phyloP scores from a whole-genome alignment of 2,888 invertebrate genomes.

The Tachina fera region DNA sequence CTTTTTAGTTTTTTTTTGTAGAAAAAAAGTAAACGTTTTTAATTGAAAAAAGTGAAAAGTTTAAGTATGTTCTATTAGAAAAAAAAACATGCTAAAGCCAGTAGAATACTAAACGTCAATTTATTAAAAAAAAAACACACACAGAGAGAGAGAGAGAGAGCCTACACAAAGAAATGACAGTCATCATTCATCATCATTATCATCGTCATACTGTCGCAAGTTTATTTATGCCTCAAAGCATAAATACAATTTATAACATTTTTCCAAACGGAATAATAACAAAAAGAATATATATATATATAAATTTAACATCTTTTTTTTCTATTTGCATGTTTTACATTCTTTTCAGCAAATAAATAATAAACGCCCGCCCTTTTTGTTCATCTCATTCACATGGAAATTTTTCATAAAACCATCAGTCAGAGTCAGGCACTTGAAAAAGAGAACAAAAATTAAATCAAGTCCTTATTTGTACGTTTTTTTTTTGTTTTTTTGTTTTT shows the following conservation, averaged over 20 bases:
- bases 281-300: slow-evolving; percentile 71
- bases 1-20: neutral
- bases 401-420: slow-evolving; percentile 55
- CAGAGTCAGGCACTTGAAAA: slow-evolving; percentile 51
- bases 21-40: slow-evolving; percentile 60
- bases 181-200: slow-evolving; percentile 23
- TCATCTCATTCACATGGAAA: slow-evolving; percentile 70
- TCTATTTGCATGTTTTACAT: slow-evolving; percentile 45
- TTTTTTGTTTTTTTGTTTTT: slow-evolving; percentile 23
- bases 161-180: slow-evolving; percentile 32
- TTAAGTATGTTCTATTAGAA: slow-evolving; percentile 56
- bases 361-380: slow-evolving; percentile 69
- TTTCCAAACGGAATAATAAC: slow-evolving; percentile 82
- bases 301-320: slow-evolving; percentile 23
- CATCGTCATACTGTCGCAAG: slow-evolving; percentile 72
- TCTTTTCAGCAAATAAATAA: slow-evolving; percentile 64
- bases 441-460: slow-evolving; percentile 60
- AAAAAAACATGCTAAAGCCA: slow-evolving; percentile 37
- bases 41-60: slow-evolving; percentile 53
- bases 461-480: slow-evolving; percentile 47
- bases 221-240: slow-evolving; percentile 78
- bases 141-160: slow-evolving; percentile 17
- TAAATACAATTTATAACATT: slow-evolving; percentile 81
- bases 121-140: slow-evolving; percentile 44
- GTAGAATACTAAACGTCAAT: slow-evolving; percentile 65